Evolutionary conservation across 1,140 invertebrate genomes (phyloP).

Genomic region (Magallana gigas): DNA sequence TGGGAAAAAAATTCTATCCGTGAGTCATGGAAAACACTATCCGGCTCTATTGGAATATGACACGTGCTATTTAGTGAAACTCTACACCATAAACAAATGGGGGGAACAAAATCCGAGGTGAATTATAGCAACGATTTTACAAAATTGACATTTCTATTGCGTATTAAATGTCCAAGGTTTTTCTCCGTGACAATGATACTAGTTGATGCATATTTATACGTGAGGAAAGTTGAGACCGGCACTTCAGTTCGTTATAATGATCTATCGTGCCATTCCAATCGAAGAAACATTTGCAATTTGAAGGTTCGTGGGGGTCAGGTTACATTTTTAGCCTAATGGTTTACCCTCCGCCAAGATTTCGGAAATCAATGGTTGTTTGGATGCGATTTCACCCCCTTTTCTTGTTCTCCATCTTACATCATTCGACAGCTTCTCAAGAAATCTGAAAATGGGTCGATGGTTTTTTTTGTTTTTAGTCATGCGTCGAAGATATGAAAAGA

Average conservation of each 20-base stretch:
- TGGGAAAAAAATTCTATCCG: background rate
- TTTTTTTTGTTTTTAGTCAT: background rate
- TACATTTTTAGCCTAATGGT: slow-evolving; percentile 34
- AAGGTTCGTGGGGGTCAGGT: slow-evolving; percentile 5
- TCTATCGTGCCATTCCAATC: slow-evolving; percentile 27
- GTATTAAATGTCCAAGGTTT: slow-evolving; percentile 41
- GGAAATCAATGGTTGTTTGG: slow-evolving; percentile 3
- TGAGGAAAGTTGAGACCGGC: slow-evolving; percentile 12
- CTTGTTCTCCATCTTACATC: background rate
- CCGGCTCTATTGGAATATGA: background rate
- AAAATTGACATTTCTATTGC: slow-evolving; percentile 42
- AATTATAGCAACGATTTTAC: slow-evolving; percentile 30
- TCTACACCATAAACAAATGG: slow-evolving; percentile 38
- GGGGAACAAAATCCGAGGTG: slow-evolving; percentile 26
- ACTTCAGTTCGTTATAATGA: slow-evolving; percentile 36
- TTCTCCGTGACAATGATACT: slow-evolving; percentile 27
- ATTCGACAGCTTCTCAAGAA: background rate
- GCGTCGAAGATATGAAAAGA: background rate
- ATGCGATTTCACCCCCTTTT: slow-evolving; percentile 10
- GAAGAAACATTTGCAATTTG: slow-evolving; percentile 24
- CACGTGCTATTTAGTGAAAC: slow-evolving; percentile 37
- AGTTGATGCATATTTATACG: slow-evolving; percentile 40
- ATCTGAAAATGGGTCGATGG: background rate
- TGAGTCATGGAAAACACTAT: background rate
- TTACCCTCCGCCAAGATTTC: slow-evolving; percentile 32